Evolutionary conservation across 2,797 vertebrate species (phyloP), one percentile per base, ranked within the genome.

Genomic region (Micrastur ruficollis): DNA sequence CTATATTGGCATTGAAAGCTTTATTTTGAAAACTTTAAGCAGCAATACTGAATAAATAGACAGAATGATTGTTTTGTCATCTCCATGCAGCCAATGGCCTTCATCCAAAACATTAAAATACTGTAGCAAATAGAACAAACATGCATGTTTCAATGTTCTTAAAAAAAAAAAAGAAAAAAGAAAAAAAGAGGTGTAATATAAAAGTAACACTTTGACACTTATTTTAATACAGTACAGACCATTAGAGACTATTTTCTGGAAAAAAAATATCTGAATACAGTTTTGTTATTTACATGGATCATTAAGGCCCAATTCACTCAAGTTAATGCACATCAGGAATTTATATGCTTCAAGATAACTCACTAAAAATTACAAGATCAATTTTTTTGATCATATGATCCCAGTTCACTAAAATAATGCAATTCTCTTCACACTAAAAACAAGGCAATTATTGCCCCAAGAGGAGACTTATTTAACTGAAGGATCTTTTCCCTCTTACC

Each of bases 21-120:
- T 96, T 97, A 95, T 96, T 97, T 95, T 88, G 96, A 97, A 97
- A 98, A 96, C 32, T 75, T 90, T 93, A 97, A 98, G 98, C 98
- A 98, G 97, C 97, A 98, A 97, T 89, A 96, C 94, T 95, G 97
- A 98, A 98, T 98, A 98, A 98, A 98, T 98, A 98, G 97, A 96
- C 89, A 97, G 96, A 96, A 95, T 94, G 95, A 97, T 97, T 97
- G 97, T 98, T 97, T 94, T 97, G 95, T 98, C 97, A 96, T 97
- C 93, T 97, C 95, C 95, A 97, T 95, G 97, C 97, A 97, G 91
- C 88, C 5, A 81, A 95, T 93, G 95, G 97, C 96, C 97, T 97
- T 97, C 97, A 97, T 96, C 95, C 95, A 95, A 97, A 97, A 97
- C 96, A 93, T 91, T 91, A 97, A 97, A 97, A 97, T 95, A 97